A percentile compares a stretch with the other conserved stretches of the same genome.
These are phyloP conservation scores for Cistogaster globosa DNA, from an alignment of 2,888 invertebrate genomes.

Conservation along the genomic window DNA sequence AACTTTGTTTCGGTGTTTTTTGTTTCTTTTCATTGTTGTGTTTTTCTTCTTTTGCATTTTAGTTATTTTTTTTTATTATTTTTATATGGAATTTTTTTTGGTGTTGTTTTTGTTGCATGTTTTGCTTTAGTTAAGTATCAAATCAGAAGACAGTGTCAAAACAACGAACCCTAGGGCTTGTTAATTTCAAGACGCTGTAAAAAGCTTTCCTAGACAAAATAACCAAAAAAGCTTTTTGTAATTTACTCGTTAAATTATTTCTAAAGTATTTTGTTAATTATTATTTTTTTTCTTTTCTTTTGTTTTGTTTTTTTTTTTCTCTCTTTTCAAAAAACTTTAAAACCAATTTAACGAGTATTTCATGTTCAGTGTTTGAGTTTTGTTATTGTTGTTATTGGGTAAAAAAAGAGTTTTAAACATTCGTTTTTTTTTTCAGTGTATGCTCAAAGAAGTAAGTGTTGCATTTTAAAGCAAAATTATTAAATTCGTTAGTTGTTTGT, in stretches of 20 bases:
- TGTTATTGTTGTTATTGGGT: slow-evolving; percentile 50
- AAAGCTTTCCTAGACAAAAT: slow-evolving; percentile 35
- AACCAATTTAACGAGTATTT: slow-evolving; percentile 62
- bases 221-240: slow-evolving; percentile 56
- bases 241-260: slow-evolving; percentile 63
- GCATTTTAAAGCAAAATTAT: slow-evolving; percentile 65
- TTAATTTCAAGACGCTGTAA: slow-evolving; percentile 75
- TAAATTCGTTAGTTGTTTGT: slow-evolving; percentile 46
- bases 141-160: slow-evolving; percentile 84
- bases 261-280: slow-evolving; percentile 48
- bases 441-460: slow-evolving; percentile 58
- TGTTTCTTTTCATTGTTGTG: slow-evolving; percentile 63
- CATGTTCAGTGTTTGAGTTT: slow-evolving; percentile 56
- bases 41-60: slow-evolving; percentile 37
- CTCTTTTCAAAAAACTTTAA: slow-evolving; percentile 41
- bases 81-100: slow-evolving; percentile 46
- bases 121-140: slow-evolving; percentile 78
- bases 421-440: slow-evolving; percentile 52
- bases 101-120: slow-evolving; percentile 73
- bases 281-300: neutral
- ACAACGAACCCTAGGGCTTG: slow-evolving; percentile 82
- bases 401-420: slow-evolving; percentile 45
- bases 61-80: slow-evolving; percentile 18
- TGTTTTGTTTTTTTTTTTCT: too few relatives aligned
- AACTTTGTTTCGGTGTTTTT: slow-evolving; percentile 39